These are phyloP conservation scores for Sympetrum striolatum DNA, from an alignment of 2,888 invertebrate genomes.

Conservation along the genomic window DNA sequence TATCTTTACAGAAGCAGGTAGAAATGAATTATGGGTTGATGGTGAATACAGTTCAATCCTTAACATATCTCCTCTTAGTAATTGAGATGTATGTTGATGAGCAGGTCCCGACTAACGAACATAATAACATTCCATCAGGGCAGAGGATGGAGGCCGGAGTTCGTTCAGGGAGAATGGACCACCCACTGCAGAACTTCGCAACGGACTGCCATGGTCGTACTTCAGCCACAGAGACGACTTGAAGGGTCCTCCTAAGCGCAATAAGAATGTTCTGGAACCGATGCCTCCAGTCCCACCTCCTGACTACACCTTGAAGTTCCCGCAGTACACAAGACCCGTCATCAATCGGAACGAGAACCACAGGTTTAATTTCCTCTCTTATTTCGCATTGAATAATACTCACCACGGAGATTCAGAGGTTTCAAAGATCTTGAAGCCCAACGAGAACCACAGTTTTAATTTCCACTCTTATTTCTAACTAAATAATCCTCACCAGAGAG, in stretches of 20 bases:
- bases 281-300: slow-evolving; percentile 69
- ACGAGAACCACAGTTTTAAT: too few species aligned
- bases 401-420: too few species aligned
- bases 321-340: slow-evolving; percentile 47
- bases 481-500: too few species aligned
- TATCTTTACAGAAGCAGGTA: too few species aligned
- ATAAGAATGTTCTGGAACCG: slow-evolving; percentile 60
- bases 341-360: not conserved
- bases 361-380: not conserved
- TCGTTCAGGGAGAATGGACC: not conserved
- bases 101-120: too few species aligned
- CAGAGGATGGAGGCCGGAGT: not conserved
- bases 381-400: too few species aligned
- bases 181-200: slow-evolving; percentile 61
- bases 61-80: too few species aligned
- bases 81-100: too few species aligned
- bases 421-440: too few species aligned
- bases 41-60: too few species aligned
- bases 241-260: not conserved
- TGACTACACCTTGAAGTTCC: slow-evolving; percentile 64
- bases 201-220: slow-evolving; percentile 70
- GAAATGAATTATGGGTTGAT: too few species aligned
- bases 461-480: too few species aligned
- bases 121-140: not conserved
- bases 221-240: slow-evolving; percentile 57